These are phyloP conservation scores for Drosophila murphyi DNA, from an alignment of 1,140 invertebrate genomes.

Conservation along the genomic window DNA sequence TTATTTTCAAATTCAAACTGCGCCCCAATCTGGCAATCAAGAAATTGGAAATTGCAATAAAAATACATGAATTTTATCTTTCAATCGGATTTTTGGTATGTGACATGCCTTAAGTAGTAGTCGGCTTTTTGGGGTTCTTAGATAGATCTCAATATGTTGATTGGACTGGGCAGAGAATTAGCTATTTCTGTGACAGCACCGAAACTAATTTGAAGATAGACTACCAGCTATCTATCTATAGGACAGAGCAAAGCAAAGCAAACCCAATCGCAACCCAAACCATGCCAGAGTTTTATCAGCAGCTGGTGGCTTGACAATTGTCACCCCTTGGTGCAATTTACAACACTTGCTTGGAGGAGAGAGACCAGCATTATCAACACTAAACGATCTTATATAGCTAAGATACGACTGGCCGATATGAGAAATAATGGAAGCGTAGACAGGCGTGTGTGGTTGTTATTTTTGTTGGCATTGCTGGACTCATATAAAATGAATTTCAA, in stretches of 20 bases:
- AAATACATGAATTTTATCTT: background rate
- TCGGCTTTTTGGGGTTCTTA: slow-evolving; percentile 2
- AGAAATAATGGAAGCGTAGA: slow-evolving; percentile 66
- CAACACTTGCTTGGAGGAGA: slow-evolving; percentile 64
- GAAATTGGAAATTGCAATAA: background rate
- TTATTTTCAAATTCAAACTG: too few species aligned
- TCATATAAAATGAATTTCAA: slow-evolving; percentile 75
- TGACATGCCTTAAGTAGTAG: background rate
- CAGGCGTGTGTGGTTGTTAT: slow-evolving; percentile 30
- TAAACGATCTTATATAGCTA: slow-evolving; percentile 61
- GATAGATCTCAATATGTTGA: slow-evolving; percentile 16
- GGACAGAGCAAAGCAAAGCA: background rate
- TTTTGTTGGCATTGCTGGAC: slow-evolving; percentile 3
- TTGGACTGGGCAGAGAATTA: slow-evolving; percentile 9
- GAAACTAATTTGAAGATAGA: slow-evolving; percentile 61
- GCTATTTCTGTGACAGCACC: slow-evolving; percentile 27
- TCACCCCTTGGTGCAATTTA: slow-evolving; percentile 61
- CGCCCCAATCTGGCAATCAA: background rate
- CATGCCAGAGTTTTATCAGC: background rate
- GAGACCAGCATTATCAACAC: slow-evolving; percentile 46
- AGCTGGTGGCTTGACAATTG: slow-evolving; percentile 38
- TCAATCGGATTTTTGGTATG: slow-evolving; percentile 8
- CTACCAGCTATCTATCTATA: slow-evolving; percentile 10
- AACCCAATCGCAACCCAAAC: background rate
- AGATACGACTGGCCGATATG: slow-evolving; percentile 60